Evolutionary conservation across 2,888 invertebrate genomes (phyloP), one percentile per base, ranked within the genome.

Genomic region (Cremastinae sp.): DNA sequence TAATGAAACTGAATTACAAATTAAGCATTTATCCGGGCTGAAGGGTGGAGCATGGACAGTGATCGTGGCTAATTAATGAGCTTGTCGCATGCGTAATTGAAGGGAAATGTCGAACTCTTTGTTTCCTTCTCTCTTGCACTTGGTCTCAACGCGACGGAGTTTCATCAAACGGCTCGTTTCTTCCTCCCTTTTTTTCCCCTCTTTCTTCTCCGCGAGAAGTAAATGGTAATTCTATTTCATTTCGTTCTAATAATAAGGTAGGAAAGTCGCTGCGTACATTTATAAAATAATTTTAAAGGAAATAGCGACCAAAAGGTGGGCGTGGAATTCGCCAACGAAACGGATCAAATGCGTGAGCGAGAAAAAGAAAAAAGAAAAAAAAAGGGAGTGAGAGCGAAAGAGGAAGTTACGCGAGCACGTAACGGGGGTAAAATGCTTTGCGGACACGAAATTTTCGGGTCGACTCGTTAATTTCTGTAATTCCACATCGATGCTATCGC

Each of bases 391-490:
- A 54, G 45, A 34, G 20, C 62, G 45, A 47, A 14, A 61, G 62
- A 62, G 47, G 54, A 28, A 28, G 8, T 20, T 10, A 49, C 36
- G 70, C 47, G 78, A 74, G 58, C 45, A 59, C 49, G 68, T 69
- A 72, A 71, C 74, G 56, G 78, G 73, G 74, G 72, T 72, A 59
- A 77, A 28, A 75, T 74, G 74, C 75, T 74, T 79, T 78, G 66
- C 74, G 78, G 76, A 72, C 72, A 80, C 78, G 78, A 79, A 82
- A 81, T 81, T 80, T 78, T 75, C 43, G 54, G 64, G 66, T 65
- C 72, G 75, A 75, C 81, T 75, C 69, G 79, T 61, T 72, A 65
- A 73, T 65, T 76, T 73, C 73, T 76, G 76, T 65, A 76, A 76
- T 76, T 76, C 69, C 69, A 73, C 69, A 59, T 69, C 73, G 73